A percentile compares a stretch with the other conserved stretches of the same genome.
Evolutionary conservation across 2,888 invertebrate species (phyloP).

Genomic region (Carpatolechia fugitivella): DNA sequence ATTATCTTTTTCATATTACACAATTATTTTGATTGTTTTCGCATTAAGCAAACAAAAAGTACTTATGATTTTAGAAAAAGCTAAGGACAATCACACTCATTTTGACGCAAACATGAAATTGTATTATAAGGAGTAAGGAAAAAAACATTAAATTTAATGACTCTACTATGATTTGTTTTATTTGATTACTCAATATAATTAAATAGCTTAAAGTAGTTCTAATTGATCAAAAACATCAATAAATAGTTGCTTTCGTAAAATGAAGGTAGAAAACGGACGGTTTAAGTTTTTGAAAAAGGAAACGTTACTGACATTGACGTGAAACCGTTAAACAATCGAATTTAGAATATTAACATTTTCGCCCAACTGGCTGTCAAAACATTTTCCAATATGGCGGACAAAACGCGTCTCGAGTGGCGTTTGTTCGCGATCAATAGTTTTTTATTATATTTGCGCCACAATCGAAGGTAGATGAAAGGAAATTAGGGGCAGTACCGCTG

Average conservation of each 20-base stretch:
- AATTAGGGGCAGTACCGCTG: slow-evolving; percentile 59
- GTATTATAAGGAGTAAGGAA: neutral
- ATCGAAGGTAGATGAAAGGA: slow-evolving; percentile 72
- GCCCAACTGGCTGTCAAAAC: slow-evolving; percentile 58
- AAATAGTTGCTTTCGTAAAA: too few species aligned
- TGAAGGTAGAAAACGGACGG: too few species aligned
- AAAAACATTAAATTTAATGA: slow-evolving; percentile 5
- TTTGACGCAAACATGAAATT: slow-evolving; percentile 3
- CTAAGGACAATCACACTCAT: neutral
- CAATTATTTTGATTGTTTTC: neutral
- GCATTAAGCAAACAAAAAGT: too few species aligned
- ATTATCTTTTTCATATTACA: neutral
- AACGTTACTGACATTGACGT: too few species aligned
- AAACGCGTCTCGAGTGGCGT: slow-evolving; percentile 68
- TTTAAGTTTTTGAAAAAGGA: too few species aligned
- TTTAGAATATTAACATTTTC: slow-evolving; percentile 24
- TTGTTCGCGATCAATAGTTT: slow-evolving; percentile 74
- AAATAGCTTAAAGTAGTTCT: neutral
- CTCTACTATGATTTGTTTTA: neutral
- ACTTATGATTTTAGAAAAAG: neutral
- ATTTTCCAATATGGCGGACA: slow-evolving; percentile 73
- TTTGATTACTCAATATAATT: neutral
- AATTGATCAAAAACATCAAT: neutral
- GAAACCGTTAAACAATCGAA: too few species aligned
- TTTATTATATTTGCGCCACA: slow-evolving; percentile 61